Conservation (phyloP, 2,797 vertebrate species). For the Sciurus vulgaris region DNA sequence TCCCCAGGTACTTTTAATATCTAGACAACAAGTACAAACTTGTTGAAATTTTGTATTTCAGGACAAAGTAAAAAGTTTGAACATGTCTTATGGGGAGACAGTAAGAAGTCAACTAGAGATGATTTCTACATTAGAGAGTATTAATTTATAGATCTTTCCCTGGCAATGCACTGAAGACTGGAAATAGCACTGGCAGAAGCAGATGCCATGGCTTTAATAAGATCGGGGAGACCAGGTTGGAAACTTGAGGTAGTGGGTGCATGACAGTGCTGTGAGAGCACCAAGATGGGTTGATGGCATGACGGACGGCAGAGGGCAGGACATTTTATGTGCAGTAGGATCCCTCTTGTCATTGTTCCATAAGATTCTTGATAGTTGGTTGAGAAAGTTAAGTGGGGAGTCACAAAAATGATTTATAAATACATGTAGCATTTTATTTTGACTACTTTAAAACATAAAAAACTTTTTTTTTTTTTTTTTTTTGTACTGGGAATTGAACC, state of each 20-base stretch:
- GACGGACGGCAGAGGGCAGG: not conserved
- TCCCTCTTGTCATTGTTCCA: not conserved
- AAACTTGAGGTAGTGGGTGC: not conserved
- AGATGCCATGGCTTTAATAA: not conserved
- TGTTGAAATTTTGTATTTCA: constrained; percentile 30
- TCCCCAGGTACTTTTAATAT: not conserved
- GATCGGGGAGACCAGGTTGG: not conserved
- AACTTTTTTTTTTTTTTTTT: no score
- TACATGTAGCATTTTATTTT: constrained; percentile 40
- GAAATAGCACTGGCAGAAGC: not conserved
- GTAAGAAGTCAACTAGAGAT: not conserved
- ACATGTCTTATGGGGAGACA: not conserved
- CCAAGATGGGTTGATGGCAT: not conserved
- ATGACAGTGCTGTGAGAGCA: not conserved
- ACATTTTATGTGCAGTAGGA: not conserved
- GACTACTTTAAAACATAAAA: not conserved
- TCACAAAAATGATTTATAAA: constrained; percentile 40
- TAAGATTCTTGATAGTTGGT: not conserved
- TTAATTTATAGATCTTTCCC: not conserved
- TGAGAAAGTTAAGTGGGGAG: constrained; percentile 27
- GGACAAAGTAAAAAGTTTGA: not conserved
- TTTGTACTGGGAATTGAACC: no score
- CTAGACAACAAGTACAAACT: not conserved
- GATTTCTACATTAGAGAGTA: not conserved
- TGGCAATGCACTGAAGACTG: not conserved